Conservation (phyloP, 2,113 vertebrate species). For the Microcebus griseorufus region DNA sequence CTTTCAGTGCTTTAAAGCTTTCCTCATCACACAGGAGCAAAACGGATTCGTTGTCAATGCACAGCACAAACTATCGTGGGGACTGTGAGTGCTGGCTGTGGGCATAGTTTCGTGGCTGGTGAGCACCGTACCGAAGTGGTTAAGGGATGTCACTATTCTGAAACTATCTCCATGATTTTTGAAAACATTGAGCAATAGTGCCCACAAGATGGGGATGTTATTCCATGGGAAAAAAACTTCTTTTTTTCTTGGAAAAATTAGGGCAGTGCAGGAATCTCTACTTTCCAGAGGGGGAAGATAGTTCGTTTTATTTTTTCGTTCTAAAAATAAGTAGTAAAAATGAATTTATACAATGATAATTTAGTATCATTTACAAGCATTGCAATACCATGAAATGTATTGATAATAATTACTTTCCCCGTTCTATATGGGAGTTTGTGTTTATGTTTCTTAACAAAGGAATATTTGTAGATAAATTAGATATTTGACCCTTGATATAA, state of each 20-base stretch:
- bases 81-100: too few relatives aligned
- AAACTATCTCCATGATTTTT: background rate
- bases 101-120: too few relatives aligned
- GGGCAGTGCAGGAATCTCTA: background rate
- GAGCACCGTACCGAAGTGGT: too few relatives aligned
- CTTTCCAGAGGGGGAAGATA: background rate
- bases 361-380: background rate
- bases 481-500: background rate
- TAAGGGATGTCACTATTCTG: background rate
- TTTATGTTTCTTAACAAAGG: slow-evolving; percentile 13
- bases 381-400: background rate
- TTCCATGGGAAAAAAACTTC: background rate
- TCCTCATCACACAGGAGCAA: too few relatives aligned
- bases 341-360: background rate
- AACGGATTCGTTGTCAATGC: too few relatives aligned
- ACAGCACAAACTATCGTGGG: too few relatives aligned
- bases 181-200: background rate
- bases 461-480: background rate
- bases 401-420: background rate
- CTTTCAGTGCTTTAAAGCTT: too few relatives aligned
- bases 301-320: background rate
- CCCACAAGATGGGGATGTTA: slow-evolving; percentile 12
- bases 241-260: background rate
- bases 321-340: slow-evolving; percentile 22
- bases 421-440: background rate